Conservation (phyloP, 2,888 invertebrate species). For the Heliconius charithonia region DNA sequence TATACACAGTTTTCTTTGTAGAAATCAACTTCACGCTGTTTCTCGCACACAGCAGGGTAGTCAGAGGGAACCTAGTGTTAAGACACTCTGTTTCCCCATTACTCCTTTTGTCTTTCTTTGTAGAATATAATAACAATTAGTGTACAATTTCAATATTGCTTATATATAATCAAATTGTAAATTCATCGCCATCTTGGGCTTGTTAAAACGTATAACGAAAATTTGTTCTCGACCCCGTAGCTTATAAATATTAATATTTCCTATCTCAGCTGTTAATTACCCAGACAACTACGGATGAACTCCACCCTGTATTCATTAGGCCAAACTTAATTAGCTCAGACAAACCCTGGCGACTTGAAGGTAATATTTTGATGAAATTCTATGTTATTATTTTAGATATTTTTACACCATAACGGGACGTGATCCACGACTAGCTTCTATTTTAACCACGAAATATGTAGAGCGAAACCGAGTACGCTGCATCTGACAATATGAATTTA, state of each 20-base stretch:
- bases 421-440: not conserved
- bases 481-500: no score
- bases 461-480: no score
- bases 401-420: not conserved
- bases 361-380: slow-evolving; percentile 60
- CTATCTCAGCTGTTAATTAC: slow-evolving; percentile 78
- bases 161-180: slow-evolving; percentile 63
- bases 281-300: slow-evolving; percentile 75
- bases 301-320: slow-evolving; percentile 75
- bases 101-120: not conserved
- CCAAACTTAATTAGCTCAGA: slow-evolving; percentile 75
- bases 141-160: slow-evolving; percentile 44
- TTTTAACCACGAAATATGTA: no score
- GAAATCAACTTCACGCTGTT: no score
- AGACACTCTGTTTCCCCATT: no score
- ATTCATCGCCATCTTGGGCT: slow-evolving; percentile 64
- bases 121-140: slow-evolving; percentile 29
- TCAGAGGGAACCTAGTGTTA: no score
- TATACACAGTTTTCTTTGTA: not conserved
- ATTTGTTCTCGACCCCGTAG: slow-evolving; percentile 58
- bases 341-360: slow-evolving; percentile 63
- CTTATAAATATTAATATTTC: slow-evolving; percentile 82
- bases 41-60: no score
- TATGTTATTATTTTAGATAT: not conserved
- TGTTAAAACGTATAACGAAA: slow-evolving; percentile 66